These are phyloP conservation scores for Paedocypris micromegethes DNA, from an alignment of 2,797 vertebrate genomes.

Conservation along the genomic window DNA sequence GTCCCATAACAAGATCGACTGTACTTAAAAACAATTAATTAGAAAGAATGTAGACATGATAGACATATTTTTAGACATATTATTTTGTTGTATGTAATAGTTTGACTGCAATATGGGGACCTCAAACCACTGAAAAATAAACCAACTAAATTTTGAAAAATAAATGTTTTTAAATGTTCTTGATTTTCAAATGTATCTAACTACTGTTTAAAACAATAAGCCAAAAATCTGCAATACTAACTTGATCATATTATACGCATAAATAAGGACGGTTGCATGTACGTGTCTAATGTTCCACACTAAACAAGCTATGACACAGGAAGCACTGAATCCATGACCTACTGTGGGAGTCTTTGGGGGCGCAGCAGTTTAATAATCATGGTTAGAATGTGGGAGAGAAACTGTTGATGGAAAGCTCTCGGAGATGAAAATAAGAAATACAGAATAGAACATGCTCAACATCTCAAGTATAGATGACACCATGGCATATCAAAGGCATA, in stretches of 20 bases:
- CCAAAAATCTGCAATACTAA: not conserved
- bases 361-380: not conserved
- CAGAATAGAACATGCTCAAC: conserved; percentile 1
- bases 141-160: too few species aligned
- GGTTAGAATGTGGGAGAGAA: conserved; percentile 4
- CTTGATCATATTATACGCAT: not conserved
- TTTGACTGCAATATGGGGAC: too few species aligned
- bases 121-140: too few species aligned
- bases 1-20: too few species aligned
- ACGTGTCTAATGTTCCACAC: conserved; percentile 6
- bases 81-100: too few species aligned
- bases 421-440: not conserved
- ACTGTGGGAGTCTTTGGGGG: conserved; percentile 4
- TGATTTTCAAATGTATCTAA: not conserved
- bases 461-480: conserved; percentile 1
- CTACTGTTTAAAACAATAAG: not conserved
- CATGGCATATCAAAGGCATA: too few species aligned
- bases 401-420: conserved; percentile 8
- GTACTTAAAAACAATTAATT: too few species aligned
- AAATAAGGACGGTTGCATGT: conserved; percentile 8
- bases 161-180: too few species aligned
- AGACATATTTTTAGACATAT: too few species aligned
- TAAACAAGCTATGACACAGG: conserved; percentile 8
- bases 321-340: conserved; percentile 10
- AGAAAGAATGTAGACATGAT: too few species aligned